phyloP scores from a whole-genome alignment of 2,888 invertebrate genomes.

The Andricus quercusramuli region DNA sequence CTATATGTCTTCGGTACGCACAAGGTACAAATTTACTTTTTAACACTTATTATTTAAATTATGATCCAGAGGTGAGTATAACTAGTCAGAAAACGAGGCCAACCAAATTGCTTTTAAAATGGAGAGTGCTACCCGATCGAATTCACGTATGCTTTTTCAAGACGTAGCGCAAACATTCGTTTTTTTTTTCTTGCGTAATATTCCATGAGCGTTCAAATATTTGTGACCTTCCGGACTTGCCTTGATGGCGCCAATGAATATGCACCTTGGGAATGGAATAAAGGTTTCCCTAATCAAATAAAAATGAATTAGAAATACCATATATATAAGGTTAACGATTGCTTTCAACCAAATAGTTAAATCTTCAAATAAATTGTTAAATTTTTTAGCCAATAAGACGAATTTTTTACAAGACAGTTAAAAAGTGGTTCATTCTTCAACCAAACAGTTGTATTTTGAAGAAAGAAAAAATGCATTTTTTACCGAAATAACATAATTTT shows the following conservation, averaged over 20 bases:
- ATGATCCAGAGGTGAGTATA: constrained; percentile 10
- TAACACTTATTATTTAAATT: constrained; percentile 30
- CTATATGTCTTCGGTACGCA: background rate
- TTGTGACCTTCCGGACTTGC: background rate
- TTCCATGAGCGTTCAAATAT: background rate
- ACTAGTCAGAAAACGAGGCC: constrained; percentile 18
- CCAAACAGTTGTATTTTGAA: no score
- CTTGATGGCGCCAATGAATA: background rate
- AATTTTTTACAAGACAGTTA: no score
- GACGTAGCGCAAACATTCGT: background rate
- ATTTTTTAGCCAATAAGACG: no score
- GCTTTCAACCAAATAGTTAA: no score
- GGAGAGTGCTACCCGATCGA: constrained; percentile 13
- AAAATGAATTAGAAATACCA: background rate
- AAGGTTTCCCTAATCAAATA: background rate
- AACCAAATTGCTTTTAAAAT: constrained; percentile 24
- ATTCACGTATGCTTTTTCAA: constrained; percentile 13
- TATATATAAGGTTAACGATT: background rate
- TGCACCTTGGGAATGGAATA: background rate
- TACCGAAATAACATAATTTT: no score
- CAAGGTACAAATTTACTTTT: constrained; percentile 16
- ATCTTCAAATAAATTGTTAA: no score
- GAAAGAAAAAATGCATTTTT: no score
- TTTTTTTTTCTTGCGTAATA: background rate
- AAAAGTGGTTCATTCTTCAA: no score